These are phyloP conservation scores for Strigamia transsilvanica DNA, from an alignment of 2,888 invertebrate genomes.

Conservation along the genomic window DNA sequence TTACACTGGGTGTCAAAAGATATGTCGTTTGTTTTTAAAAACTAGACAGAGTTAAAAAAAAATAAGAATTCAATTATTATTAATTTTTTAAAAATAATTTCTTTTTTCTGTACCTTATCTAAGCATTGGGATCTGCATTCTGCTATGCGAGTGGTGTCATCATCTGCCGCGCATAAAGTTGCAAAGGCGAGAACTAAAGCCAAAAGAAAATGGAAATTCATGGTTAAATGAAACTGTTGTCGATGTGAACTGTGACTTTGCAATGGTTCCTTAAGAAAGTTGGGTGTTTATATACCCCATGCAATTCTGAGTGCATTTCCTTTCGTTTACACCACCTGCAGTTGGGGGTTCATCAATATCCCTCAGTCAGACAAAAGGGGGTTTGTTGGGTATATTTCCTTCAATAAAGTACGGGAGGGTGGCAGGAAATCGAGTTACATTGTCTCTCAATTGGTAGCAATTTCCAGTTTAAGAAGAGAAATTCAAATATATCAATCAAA, in stretches of 20 bases:
- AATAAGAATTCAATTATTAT: background rate
- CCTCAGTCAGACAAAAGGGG: background rate
- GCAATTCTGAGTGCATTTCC: background rate
- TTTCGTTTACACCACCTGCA: background rate
- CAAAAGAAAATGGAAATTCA: background rate
- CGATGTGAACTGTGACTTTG: background rate
- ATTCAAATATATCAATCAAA: too few species aligned
- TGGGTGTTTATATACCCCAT: background rate
- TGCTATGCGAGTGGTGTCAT: background rate
- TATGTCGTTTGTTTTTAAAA: background rate
- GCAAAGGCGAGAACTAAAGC: background rate
- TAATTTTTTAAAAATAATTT: background rate
- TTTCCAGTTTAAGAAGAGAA: too few species aligned
- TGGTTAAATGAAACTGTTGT: background rate
- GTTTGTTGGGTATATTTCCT: background rate
- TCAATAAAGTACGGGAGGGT: background rate
- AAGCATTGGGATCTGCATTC: conserved; percentile 23
- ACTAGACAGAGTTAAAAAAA: background rate
- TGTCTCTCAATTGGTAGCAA: too few species aligned
- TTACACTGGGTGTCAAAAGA: background rate
- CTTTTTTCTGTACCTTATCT: background rate
- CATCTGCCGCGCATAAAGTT: background rate
- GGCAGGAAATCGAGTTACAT: too few species aligned
- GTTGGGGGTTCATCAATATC: background rate
- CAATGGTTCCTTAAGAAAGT: background rate